phyloP scores from a whole-genome alignment of 2,113 vertebrate genomes.

The Sturnira hondurensis region DNA sequence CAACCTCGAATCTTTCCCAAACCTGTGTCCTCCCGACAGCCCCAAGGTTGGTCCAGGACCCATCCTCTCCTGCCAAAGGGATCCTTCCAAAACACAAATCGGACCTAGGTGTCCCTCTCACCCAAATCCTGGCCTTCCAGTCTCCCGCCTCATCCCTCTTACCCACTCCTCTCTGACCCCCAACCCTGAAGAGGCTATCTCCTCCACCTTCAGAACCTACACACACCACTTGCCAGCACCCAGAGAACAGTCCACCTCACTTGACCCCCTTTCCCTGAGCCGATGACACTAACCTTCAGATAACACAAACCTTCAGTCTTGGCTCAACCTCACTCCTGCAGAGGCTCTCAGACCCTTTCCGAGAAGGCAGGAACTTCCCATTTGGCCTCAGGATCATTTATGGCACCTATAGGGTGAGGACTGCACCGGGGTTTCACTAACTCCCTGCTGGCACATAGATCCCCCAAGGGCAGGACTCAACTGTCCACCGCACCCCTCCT shows the following conservation, averaged over 20 bases:
- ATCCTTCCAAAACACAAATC: background rate
- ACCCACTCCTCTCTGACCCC: background rate
- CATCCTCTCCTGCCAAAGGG: background rate
- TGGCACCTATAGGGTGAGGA: background rate
- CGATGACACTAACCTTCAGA: background rate
- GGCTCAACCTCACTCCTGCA: background rate
- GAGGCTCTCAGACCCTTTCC: background rate
- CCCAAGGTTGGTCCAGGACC: background rate
- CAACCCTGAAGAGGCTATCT: background rate
- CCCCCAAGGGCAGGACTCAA: background rate
- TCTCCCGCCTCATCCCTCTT: background rate
- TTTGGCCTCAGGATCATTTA: background rate
- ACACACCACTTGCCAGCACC: background rate
- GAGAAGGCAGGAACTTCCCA: background rate
- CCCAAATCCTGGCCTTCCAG: background rate
- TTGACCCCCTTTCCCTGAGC: background rate
- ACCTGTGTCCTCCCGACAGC: background rate
- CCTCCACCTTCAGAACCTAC: background rate
- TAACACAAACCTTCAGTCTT: background rate
- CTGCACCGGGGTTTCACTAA: fast-evolving
- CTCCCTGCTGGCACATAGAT: background rate
- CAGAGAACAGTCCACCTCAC: background rate
- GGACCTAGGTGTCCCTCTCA: background rate
- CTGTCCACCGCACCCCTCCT: background rate
- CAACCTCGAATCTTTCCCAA: background rate